These are phyloP conservation scores for Threskiornis aethiopicus DNA, from an alignment of 2,797 vertebrate species.

Conservation along the genomic window DNA sequence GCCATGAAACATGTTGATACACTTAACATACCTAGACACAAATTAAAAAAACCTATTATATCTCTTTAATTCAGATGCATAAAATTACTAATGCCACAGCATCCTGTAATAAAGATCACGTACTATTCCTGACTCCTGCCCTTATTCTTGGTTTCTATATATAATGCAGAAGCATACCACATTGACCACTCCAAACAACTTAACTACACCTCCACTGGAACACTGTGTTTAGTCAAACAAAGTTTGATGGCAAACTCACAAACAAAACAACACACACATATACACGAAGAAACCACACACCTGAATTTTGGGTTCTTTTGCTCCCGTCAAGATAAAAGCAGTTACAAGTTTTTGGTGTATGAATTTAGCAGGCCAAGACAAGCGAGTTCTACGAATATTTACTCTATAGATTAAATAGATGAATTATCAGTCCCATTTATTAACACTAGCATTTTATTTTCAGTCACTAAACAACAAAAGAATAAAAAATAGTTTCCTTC, in stretches of 20 bases:
- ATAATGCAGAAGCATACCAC: not conserved
- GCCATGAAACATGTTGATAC: rapidly evolving
- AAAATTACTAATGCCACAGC: not conserved
- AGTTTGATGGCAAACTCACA: not conserved
- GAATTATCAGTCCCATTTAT: not conserved
- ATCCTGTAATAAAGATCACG: not conserved
- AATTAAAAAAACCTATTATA: rapidly evolving
- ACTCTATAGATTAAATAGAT: not conserved
- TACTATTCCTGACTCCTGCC: not conserved
- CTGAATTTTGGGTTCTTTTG: not conserved
- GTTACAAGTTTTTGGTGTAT: not conserved
- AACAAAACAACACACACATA: not conserved
- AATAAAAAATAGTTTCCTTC: not conserved
- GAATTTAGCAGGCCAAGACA: not conserved
- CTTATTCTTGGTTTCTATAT: not conserved
- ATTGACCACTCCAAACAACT: not conserved
- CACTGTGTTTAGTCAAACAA: not conserved
- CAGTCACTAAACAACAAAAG: not conserved
- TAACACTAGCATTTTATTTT: not conserved
- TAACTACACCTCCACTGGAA: not conserved
- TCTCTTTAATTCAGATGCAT: not conserved
- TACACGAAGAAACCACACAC: not conserved
- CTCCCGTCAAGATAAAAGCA: not conserved
- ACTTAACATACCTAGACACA: not conserved
- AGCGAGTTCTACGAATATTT: not conserved